Base-by-base conservation (phyloP, 1,140 invertebrate genomes). In the Drosophila punjabiensis region DNA sequence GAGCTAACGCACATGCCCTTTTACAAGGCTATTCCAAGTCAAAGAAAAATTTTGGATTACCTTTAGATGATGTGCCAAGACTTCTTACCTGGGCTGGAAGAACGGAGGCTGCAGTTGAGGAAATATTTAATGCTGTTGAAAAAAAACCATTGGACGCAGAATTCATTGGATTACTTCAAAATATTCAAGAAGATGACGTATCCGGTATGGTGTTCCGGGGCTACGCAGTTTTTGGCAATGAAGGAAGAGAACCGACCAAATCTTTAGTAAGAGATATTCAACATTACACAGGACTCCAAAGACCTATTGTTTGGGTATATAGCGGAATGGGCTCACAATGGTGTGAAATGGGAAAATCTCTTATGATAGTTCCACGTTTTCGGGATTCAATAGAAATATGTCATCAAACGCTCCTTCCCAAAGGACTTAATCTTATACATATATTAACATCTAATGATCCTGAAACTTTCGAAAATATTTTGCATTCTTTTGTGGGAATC, bases 271-370 rank as follows among this genome's bases (percentile, higher is more conserved):
- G 93, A 64, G 94, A 95, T 47, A 93, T 95, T 13, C 93, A 95
- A 55, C 94, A 95, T 91, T 96, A 94, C 88, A 93, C 94, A 0
- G 95, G 95, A 1, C 93, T 95, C 8, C 94, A 94, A 64, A 93
- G 75, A 16, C 97, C 97, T 18, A 94, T 99, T 0, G 98, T 97
- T 95, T 98, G 97, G 93, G 95, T 98, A 11, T 99, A 98, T 93
- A 96, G 97, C 71, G 98, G 98, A 56, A 98, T 99, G 97, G 97
- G 97, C 7, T 96, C 96, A 1, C 97, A 98, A 85, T 98, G 98
- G 97, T 91, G 95, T 32, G 95, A 96, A 52, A 98, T 98, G 97
- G 97, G 96, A 20, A 93, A 94, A 35, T 93, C 94, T 9, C 93
- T 95, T 3, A 93, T 95, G 93, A 93, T 94, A 56, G 94, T 98